Evolutionary conservation across 53 echinoderm and acorn worm species (phyloP).

Genomic region (Stichopus horrens): DNA sequence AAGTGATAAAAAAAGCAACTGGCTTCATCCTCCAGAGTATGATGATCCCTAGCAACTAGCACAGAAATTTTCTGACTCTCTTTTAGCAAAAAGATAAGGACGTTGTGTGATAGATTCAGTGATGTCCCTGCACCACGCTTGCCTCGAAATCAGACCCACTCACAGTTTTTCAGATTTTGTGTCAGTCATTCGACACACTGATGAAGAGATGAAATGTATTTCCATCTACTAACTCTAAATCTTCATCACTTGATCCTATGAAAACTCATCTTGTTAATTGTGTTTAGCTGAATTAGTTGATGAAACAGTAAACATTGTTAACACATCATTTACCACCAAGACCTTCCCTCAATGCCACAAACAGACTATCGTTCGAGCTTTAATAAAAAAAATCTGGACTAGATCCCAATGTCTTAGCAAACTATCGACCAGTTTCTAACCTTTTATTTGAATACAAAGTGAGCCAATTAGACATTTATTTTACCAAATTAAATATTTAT

Average conservation of each 20-base stretch:
- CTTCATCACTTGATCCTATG: constrained; percentile 26
- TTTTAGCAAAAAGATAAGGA: not conserved
- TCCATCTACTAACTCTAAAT: not conserved
- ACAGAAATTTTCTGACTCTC: not conserved
- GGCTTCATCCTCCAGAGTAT: not conserved
- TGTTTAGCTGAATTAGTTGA: constrained; percentile 19
- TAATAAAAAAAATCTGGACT: not conserved
- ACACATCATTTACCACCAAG: not conserved
- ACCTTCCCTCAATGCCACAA: constrained; percentile 12
- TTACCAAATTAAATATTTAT: too few species aligned
- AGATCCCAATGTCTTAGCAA: too few species aligned
- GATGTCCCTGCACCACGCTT: not conserved
- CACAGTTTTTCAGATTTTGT: constrained; percentile 9
- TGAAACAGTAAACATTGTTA: not conserved
- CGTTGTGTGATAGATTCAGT: constrained; percentile 8
- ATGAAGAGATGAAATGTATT: not conserved
- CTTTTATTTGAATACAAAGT: too few species aligned
- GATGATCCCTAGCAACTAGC: constrained; percentile 2
- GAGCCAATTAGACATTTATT: too few species aligned
- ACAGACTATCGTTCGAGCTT: not conserved
- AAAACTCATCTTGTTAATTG: constrained; percentile 11
- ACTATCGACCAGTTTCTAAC: too few species aligned
- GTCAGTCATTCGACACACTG: not conserved
- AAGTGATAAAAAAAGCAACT: not conserved
- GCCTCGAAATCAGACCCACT: not conserved